Evolutionary conservation across 2,888 invertebrate species (phyloP), one percentile per base, ranked within the genome.

Genomic region (Dilophus febrilis): DNA sequence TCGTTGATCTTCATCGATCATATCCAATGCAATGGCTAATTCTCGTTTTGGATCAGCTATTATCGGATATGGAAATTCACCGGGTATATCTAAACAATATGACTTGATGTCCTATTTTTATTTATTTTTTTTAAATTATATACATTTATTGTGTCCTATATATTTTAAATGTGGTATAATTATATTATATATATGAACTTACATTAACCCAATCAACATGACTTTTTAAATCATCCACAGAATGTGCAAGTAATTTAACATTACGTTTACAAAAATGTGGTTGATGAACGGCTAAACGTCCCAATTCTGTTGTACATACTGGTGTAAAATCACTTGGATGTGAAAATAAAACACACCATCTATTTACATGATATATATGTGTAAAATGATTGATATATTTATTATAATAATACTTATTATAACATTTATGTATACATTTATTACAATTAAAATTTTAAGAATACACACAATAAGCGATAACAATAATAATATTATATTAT

Each of bases 291-390:
- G 79, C 79, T 39, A 82, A 74, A 35, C 77, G 67, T 3, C 81
- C 84, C 48, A 90, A 62, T 59, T 88, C 88, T 0, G 87, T 88
- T 6, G 88, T 90, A 55, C 88, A 90, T 1, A 88, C 87, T 1
- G 88, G 88, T 0, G 88, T 90, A 58, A 79, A 90, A 59, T 88
- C 88, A 8, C 82, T 77, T 1, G 88, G 88, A 58, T 88, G 88
- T 0, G 86, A 86, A 57, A 88, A 88, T 18, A 88, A 61, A 52
- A 87, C 74, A 42, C 82, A 79, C 92, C 92, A 85, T 35, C 84
- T 83, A 52, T n/a, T n/a, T n/a, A n/a, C n/a, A n/a, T n/a, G n/a
- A n/a, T n/a, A 10, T 35, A 35, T 27, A 17, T n/a, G n/a, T n/a
- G n/a, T n/a, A n/a, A n/a, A n/a, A n/a, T n/a, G n/a, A n/a, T n/a